Evolutionary conservation across 2,888 invertebrate species (phyloP), one percentile per base, ranked within the genome.

Genomic region (Drosophila monieri): DNA sequence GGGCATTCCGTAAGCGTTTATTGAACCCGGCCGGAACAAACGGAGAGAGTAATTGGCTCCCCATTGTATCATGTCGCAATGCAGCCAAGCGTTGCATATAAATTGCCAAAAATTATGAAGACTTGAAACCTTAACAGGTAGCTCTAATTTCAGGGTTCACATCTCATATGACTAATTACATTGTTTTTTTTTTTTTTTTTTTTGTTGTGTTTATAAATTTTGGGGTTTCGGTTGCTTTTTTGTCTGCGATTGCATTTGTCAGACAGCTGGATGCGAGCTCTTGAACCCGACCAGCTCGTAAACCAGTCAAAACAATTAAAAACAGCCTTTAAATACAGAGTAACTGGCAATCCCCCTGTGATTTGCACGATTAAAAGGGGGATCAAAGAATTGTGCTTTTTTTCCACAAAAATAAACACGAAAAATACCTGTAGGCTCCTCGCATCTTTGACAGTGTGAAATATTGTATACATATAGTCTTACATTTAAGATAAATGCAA

Each of bases 31-130:
- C 6, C 14, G 46, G 53, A 49, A 55, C 65, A 47, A 55, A 54
- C 6, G 32, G 32, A 32, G 35, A 6, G n/a, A n/a, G 65, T 55
- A 61, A 69, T 60, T 61, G 69, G 54, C 64, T 52, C 54, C 23
- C 53, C 62, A 55, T 51, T 53, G 41, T 51, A 30, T 62, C 56
- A 52, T 25, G 35, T 51, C 32, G 43, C 51, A 54, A 57, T 78
- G 58, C 57, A 75, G 57, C 67, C 58, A 73, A 80, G 75, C 76
- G 71, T 83, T 77, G 77, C 77, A 80, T 73, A 74, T 56, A 77
- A 77, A 85, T 83, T 79, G 62, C 77, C 80, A 76, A 76, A 84
- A 80, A 76, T 75, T 76, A 66, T 74, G 18, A 52, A 62, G 61
- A 60, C 51, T 62, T 25, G 69, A 76, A 79, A 59, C 62, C 62